A percentile compares a stretch with the other conserved stretches of the same genome.
These are phyloP conservation scores for Spermophilus dauricus DNA, from an alignment of 2,113 vertebrate genomes.

Conservation along the genomic window DNA sequence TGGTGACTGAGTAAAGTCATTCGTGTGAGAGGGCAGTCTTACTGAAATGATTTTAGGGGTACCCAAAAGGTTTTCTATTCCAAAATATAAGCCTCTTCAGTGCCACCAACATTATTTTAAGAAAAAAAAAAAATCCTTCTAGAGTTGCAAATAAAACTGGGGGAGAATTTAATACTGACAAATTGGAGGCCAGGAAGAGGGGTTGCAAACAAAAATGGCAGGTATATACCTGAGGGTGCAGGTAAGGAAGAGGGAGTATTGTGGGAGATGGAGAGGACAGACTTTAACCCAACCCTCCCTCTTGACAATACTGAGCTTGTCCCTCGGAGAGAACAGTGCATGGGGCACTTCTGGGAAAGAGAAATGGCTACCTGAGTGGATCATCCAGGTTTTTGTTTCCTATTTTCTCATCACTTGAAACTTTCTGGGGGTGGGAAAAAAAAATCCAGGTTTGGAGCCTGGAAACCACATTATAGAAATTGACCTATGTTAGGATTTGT, in stretches of 20 bases:
- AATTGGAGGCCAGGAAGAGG: too few species aligned
- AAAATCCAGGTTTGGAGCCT: not conserved
- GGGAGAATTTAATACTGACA: not conserved
- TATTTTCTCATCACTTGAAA: slow-evolving; percentile 20
- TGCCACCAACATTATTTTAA: slow-evolving; percentile 33
- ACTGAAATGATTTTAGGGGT: not conserved
- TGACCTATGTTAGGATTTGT: not conserved
- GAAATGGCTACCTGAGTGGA: not conserved
- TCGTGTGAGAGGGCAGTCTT: not conserved
- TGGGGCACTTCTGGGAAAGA: not conserved
- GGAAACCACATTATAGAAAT: not conserved
- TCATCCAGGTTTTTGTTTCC: not conserved
- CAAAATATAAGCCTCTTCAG: not conserved
- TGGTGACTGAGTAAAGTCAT: not conserved
- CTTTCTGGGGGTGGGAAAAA: not conserved
- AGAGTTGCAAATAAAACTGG: not conserved
- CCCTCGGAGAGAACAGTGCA: not conserved
- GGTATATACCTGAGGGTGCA: not conserved
- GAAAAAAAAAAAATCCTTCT: not conserved
- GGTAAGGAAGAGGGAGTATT: not conserved
- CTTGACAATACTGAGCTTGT: not conserved
- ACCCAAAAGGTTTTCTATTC: not conserved
- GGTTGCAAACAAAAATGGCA: not conserved
- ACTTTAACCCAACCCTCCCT: not conserved
- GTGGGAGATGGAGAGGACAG: not conserved